phyloP scores from a whole-genome alignment of 2,113 vertebrate genomes.

The Numenius arquata region DNA sequence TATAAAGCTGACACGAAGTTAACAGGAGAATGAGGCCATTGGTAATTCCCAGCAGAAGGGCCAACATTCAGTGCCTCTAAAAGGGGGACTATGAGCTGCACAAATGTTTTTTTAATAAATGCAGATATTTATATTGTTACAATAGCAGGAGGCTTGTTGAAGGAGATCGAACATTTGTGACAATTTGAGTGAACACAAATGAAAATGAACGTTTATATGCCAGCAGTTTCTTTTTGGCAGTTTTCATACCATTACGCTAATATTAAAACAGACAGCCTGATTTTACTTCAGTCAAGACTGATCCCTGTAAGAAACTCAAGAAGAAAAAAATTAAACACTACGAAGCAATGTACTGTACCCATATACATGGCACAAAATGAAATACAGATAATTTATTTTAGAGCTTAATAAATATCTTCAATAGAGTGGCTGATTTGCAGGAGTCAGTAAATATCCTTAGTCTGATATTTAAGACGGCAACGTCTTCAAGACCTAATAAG shows the following conservation, averaged over 20 bases:
- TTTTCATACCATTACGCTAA: background rate
- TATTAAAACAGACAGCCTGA: background rate
- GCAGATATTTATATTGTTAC: background rate
- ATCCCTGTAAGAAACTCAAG: background rate
- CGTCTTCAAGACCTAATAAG: background rate
- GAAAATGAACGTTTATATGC: background rate
- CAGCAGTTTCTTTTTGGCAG: background rate
- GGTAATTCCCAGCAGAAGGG: background rate
- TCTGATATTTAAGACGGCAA: conserved; percentile 34
- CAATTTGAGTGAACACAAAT: background rate
- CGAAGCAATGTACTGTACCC: background rate
- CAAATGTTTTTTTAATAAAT: background rate
- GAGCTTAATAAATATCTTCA: conserved; percentile 1
- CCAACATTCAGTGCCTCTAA: background rate
- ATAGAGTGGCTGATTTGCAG: background rate
- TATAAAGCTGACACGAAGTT: background rate
- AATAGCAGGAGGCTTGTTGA: background rate
- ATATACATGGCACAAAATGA: background rate
- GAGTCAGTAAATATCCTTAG: conserved; percentile 18
- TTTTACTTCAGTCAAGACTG: background rate
- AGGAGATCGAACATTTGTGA: background rate
- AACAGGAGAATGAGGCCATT: background rate
- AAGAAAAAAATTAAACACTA: background rate
- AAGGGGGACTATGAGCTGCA: background rate
- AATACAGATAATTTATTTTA: background rate